Base-by-base conservation (phyloP, 2,797 vertebrate genomes). In the Silurus lanzhouensis region DNA sequence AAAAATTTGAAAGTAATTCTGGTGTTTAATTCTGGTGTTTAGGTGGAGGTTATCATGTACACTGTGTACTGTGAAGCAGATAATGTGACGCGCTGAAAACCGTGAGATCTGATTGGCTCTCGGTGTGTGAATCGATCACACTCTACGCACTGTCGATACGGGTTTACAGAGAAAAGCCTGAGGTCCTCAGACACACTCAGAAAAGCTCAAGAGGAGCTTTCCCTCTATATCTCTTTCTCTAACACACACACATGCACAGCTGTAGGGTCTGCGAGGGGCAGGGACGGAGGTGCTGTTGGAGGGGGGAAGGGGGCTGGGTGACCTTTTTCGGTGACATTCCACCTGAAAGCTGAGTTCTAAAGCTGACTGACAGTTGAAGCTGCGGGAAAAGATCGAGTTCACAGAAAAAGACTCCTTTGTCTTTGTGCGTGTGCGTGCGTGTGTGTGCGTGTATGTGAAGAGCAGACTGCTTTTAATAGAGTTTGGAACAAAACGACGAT, bases 281-380 rank as follows among this genome's bases (percentile, higher is more conserved):
- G 25, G 64, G 61, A 79, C 15, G 44, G 52, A 77, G 61, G 13
- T 15, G 46, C 76, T 48, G 17, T 15, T 0, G 31, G 31, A 2
- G 31, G 31, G 14, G 52, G n/a, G n/a, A n/a, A n/a, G n/a, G n/a
- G n/a, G n/a, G n/a, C n/a, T n/a, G n/a, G n/a, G n/a, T n/a, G 79
- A 82, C 84, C 84, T 82, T 81, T 85, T 60, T n/a, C 72, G 20
- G 1, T 78, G 75, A 44, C 75, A 48, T 70, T 70, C 57, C 2
- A 13, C 5, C 55, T 71, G 55, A 85, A 72, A 46, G 57, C 67
- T 1, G n/a, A 55, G 27, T 61, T 66, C 57, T 55, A 8, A 60
- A 63, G 68, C 68, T 81, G 84, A 85, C 25, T 64, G 84, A 71
- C 84, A 77, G 84, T 60, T 38, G 67, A 63, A 15, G 10, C 57